These are phyloP conservation scores for Drosophila dunni DNA, from an alignment of 1,140 invertebrate genomes.

Conservation along the genomic window DNA sequence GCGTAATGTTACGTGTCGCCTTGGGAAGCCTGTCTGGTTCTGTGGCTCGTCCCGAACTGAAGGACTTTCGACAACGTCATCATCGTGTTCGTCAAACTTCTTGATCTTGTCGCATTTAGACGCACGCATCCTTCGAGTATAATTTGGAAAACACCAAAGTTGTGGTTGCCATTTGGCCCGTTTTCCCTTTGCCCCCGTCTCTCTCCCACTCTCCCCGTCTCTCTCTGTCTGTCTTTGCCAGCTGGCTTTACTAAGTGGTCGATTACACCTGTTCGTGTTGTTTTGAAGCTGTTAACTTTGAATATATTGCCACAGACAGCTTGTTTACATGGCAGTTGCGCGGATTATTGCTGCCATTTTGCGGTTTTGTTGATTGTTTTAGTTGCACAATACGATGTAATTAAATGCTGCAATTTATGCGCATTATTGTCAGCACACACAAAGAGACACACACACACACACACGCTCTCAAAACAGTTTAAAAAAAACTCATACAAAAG, in stretches of 20 bases:
- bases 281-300: constrained; percentile 45
- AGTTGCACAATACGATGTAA: constrained; percentile 60
- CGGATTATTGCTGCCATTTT: constrained; percentile 51
- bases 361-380: constrained; percentile 49
- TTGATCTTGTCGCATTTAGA: constrained; percentile 40
- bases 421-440: constrained; percentile 29
- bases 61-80: constrained; percentile 41
- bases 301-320: constrained; percentile 41
- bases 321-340: constrained; percentile 46
- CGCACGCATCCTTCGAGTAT: constrained; percentile 58
- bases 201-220: neutral
- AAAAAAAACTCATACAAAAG: constrained; percentile 37
- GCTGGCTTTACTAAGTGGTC: constrained; percentile 5
- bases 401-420: constrained; percentile 60
- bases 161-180: constrained; percentile 17
- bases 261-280: constrained; percentile 52
- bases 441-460: constrained; percentile 3
- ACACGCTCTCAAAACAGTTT: constrained; percentile 1
- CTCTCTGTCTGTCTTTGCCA: neutral
- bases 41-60: neutral
- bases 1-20: constrained; percentile 49
- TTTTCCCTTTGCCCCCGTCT: neutral
- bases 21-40: neutral
- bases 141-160: constrained; percentile 51
- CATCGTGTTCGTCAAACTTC: constrained; percentile 41